A percentile compares a stretch with the other conserved stretches of the same genome.
Conservation (phyloP, 1,140 invertebrate genomes). For the Nilaparvata lugens region DNA sequence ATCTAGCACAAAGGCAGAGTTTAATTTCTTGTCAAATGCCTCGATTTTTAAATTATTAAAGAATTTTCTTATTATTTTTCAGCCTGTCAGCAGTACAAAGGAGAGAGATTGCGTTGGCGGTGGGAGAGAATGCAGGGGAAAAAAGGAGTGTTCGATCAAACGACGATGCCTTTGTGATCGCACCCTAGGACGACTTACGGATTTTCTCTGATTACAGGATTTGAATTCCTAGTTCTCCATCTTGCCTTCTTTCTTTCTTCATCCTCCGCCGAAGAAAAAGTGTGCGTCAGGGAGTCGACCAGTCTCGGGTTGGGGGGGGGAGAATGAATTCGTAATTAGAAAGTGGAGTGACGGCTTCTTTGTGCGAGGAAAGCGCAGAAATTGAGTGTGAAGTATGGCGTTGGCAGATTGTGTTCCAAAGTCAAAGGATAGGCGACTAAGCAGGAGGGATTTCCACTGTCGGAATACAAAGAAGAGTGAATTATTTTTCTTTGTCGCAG, state of each 20-base stretch:
- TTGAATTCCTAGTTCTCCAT: constrained; percentile 16
- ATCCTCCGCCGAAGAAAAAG: background rate
- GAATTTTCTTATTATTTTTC: constrained; percentile 8
- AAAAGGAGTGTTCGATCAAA: constrained; percentile 4
- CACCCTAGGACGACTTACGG: constrained; percentile 1
- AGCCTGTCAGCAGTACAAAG: background rate
- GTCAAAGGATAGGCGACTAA: constrained; percentile 12
- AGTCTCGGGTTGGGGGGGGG: background rate
- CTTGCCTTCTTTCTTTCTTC: background rate
- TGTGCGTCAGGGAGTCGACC: background rate
- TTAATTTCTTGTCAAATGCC: constrained; percentile 5
- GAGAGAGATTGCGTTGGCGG: constrained; percentile 3
- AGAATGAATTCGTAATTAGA: constrained; percentile 20
- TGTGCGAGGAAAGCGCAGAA: constrained; percentile 11
- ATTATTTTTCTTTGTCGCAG: constrained; percentile 17
- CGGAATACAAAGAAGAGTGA: constrained; percentile 15
- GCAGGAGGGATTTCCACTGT: background rate
- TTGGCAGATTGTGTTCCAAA: constrained; percentile 16
- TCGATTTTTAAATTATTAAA: constrained; percentile 6
- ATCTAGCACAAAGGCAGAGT: constrained; percentile 3
- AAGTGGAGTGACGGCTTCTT: constrained; percentile 1
- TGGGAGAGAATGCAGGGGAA: background rate
- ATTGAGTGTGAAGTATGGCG: constrained; percentile 17
- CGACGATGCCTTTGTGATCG: constrained; percentile 7
- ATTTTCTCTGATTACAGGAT: constrained; percentile 9